Evolutionary conservation across 2,888 invertebrate species (phyloP).

Genomic region (Bugulina stolonifera): DNA sequence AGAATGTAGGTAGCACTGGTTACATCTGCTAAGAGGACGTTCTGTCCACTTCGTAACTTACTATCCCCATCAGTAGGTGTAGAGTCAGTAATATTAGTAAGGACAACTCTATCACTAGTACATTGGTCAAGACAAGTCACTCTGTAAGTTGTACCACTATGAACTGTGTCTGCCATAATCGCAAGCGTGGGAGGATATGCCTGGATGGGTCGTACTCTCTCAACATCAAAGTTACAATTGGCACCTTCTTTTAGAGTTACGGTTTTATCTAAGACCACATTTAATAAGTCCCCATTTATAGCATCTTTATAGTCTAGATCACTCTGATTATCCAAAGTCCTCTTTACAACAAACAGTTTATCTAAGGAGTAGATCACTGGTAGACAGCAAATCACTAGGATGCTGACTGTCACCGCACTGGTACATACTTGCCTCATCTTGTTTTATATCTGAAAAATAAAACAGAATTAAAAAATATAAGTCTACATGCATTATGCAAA

Average conservation of each 20-base stretch:
- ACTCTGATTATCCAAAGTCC: not conserved
- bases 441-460: too few relatives aligned
- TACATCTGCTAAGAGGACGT: too few relatives aligned
- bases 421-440: too few relatives aligned
- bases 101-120: not conserved
- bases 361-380: not conserved
- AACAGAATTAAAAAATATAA: too few relatives aligned
- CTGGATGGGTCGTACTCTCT: not conserved
- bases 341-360: not conserved
- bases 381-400: too few relatives aligned
- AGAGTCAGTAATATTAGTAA: not conserved
- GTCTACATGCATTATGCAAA: too few relatives aligned
- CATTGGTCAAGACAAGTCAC: not conserved
- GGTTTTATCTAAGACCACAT: not conserved
- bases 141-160: not conserved
- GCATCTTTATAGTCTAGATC: not conserved
- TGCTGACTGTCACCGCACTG: too few relatives aligned
- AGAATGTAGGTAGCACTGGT: too few relatives aligned
- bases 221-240: not conserved
- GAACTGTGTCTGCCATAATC: not conserved
- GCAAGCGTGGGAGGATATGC: not conserved
- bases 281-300: not conserved
- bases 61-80: not conserved
- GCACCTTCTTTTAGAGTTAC: not conserved
- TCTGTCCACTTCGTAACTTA: too few relatives aligned